These are phyloP conservation scores for Lindbergichthys nudifrons DNA, from an alignment of 2,797 vertebrate species.

Conservation along the genomic window DNA sequence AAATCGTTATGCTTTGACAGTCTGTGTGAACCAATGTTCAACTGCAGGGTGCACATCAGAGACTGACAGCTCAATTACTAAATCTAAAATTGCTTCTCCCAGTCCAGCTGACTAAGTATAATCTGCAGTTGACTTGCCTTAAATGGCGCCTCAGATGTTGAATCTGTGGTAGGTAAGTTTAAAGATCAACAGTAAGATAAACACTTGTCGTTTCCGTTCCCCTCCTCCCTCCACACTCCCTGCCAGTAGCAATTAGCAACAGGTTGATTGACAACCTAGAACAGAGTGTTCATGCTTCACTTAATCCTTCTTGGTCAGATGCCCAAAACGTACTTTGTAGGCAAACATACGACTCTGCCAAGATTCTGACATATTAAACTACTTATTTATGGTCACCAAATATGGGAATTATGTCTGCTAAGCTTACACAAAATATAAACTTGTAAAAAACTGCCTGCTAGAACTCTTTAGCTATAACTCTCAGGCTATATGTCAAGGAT, in stretches of 20 bases:
- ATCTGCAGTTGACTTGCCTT: constrained; percentile 19
- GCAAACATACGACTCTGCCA: constrained; percentile 49
- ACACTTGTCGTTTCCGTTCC: constrained; percentile 58
- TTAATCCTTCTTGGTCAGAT: constrained; percentile 46
- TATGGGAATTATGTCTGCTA: constrained; percentile 24
- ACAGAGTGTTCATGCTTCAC: constrained; percentile 37
- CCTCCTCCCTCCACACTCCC: constrained; percentile 29
- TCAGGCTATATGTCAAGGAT: constrained; percentile 5
- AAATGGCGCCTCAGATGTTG: constrained; percentile 36
- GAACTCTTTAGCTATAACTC: not conserved
- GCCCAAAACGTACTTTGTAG: constrained; percentile 41
- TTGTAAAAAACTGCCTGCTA: constrained; percentile 15
- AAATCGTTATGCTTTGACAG: not conserved
- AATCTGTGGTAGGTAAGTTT: constrained; percentile 69
- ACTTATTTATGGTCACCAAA: constrained; percentile 45
- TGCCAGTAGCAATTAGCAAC: constrained; percentile 64
- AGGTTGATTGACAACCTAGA: constrained; percentile 69
- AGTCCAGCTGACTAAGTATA: constrained; percentile 32
- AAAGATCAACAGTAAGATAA: constrained; percentile 74
- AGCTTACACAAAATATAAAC: constrained; percentile 32
- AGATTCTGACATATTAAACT: constrained; percentile 51
- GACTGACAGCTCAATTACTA: constrained; percentile 15
- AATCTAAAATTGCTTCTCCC: constrained; percentile 40
- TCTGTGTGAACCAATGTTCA: constrained; percentile 11
- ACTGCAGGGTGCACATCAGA: constrained; percentile 14